phyloP scores from a whole-genome alignment of 2,113 vertebrate genomes.

The Apeltes quadracus region DNA sequence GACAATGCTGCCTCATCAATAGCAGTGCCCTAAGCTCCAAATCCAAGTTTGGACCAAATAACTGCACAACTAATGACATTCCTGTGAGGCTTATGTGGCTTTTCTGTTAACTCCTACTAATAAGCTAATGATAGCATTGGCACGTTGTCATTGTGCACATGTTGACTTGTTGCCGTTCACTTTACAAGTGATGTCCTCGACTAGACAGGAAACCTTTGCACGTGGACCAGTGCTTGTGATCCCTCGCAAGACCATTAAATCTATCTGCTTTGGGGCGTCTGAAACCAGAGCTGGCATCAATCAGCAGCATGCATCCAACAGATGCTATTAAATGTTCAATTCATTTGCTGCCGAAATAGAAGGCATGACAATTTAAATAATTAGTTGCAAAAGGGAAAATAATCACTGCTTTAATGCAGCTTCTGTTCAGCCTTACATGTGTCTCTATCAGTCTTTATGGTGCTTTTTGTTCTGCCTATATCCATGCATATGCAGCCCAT shows the following conservation, averaged over 20 bases:
- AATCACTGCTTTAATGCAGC: constrained; percentile 22
- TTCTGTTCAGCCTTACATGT: constrained; percentile 30
- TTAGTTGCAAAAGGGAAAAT: constrained; percentile 13
- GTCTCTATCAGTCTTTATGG: constrained; percentile 43
- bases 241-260: constrained; percentile 5
- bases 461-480: constrained; percentile 9
- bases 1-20: not conserved
- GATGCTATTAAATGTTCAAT: not conserved
- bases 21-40: not conserved
- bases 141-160: not conserved
- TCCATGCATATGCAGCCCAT: constrained; percentile 46
- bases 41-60: not conserved
- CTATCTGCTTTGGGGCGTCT: constrained; percentile 2
- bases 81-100: not conserved
- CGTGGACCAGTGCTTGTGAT: not conserved
- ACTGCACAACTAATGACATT: not conserved
- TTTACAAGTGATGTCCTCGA: not conserved
- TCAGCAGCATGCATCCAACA: not conserved
- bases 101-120: not conserved
- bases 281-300: constrained; percentile 1
- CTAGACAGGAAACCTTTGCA: not conserved
- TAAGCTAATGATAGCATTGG: not conserved
- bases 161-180: not conserved
- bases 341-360: constrained; percentile 11
- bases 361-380: not conserved